Conservation (phyloP, 2,113 vertebrate species). For the Motacilla tschutschensis region DNA sequence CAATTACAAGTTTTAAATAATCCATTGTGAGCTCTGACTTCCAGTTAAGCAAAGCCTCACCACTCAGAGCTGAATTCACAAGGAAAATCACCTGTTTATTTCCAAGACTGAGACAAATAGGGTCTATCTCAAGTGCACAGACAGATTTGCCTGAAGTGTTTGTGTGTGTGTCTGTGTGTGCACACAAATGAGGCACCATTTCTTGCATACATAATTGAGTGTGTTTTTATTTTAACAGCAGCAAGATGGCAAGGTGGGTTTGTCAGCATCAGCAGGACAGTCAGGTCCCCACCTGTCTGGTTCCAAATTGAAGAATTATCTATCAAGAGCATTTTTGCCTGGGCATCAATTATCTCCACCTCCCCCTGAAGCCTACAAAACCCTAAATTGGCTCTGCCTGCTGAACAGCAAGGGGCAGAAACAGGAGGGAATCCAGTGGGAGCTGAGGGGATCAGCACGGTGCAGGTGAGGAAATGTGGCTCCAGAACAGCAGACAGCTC, state of each 20-base stretch:
- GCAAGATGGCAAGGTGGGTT: background rate
- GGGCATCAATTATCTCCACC: conserved; percentile 22
- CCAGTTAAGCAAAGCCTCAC: background rate
- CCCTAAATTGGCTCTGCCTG: background rate
- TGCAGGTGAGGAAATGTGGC: background rate
- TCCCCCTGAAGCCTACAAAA: background rate
- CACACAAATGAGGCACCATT: background rate
- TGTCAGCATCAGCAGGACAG: conserved; percentile 39
- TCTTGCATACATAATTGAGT: conserved; percentile 8
- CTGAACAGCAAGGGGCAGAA: background rate
- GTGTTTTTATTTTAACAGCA: background rate
- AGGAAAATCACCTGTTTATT: conserved; percentile 23
- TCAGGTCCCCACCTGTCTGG: conserved; percentile 21
- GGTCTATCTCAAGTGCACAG: conserved; percentile 20
- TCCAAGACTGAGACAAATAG: conserved; percentile 26
- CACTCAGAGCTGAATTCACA: background rate
- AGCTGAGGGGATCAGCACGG: background rate
- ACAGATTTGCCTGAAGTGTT: conserved; percentile 23
- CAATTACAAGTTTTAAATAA: conserved; percentile 28
- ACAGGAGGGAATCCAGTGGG: background rate
- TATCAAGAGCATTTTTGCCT: conserved; percentile 3
- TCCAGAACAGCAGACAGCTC: background rate
- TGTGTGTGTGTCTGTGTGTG: background rate
- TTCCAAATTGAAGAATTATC: conserved; percentile 32
- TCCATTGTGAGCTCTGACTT: background rate